These are phyloP conservation scores for Sebastes minor DNA, from an alignment of 2,797 vertebrate species.

Conservation along the genomic window DNA sequence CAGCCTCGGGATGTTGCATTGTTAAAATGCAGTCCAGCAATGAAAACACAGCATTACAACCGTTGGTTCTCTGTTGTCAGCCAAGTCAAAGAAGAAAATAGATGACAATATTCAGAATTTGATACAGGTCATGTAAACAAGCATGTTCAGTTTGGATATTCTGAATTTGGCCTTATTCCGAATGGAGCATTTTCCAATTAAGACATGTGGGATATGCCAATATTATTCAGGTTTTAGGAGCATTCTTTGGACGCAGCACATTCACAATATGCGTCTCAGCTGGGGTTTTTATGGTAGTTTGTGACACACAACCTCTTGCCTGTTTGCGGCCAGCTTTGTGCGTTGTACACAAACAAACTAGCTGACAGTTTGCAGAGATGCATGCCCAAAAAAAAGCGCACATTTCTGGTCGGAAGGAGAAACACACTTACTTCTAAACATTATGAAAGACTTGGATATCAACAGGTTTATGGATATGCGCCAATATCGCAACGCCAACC, in stretches of 20 bases:
- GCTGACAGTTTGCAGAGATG: no score
- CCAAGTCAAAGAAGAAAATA: neutral
- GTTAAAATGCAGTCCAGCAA: slow-evolving; percentile 7
- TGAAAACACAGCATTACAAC: neutral
- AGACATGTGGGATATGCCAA: neutral
- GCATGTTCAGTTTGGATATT: neutral
- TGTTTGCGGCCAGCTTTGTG: no score
- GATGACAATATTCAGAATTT: neutral
- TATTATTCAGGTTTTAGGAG: neutral
- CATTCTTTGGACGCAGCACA: neutral
- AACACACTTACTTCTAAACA: no score
- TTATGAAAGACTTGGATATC: no score
- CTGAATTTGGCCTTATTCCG: neutral
- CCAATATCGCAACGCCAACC: no score
- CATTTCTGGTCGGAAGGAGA: no score
- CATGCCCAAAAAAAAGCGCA: no score
- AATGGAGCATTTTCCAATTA: neutral
- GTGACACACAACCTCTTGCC: no score
- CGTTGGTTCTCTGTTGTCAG: neutral
- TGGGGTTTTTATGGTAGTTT: no score
- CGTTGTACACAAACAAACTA: no score
- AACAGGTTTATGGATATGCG: no score
- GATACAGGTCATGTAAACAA: neutral
- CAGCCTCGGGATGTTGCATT: slow-evolving; percentile 62
- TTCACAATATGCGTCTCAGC: neutral